Percentiles rank a stretch among this genome's conserved stretches.
phyloP scores from a whole-genome alignment of 2,113 vertebrate species.

The Gallinago undulata region DNA sequence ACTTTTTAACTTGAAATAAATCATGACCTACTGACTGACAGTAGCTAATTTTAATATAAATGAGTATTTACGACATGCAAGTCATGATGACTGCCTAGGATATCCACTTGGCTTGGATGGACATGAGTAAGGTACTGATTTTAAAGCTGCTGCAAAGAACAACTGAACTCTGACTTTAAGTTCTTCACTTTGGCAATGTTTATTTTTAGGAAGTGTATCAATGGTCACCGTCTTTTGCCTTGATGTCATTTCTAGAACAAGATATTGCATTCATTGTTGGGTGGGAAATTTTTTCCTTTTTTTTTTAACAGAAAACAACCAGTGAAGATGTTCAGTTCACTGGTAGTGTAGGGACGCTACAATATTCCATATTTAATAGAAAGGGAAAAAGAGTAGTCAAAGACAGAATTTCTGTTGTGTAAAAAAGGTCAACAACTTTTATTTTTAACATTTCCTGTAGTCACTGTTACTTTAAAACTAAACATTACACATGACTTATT shows the following conservation, averaged over 20 bases:
- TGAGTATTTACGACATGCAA: background rate
- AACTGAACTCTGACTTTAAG: background rate
- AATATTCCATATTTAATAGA: background rate
- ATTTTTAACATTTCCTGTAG: background rate
- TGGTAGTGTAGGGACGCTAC: accelerated
- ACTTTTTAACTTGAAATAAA: background rate
- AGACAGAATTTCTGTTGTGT: background rate
- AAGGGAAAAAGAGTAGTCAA: background rate
- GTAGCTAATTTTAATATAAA: background rate
- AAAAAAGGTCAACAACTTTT: background rate
- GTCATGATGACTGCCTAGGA: background rate
- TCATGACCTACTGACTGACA: background rate
- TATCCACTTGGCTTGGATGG: background rate
- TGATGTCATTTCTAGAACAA: background rate
- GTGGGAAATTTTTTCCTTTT: background rate
- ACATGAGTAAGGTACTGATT: background rate
- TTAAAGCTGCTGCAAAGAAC: background rate
- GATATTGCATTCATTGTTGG: background rate
- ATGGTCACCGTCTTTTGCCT: background rate
- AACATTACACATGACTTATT: background rate
- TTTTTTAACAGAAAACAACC: background rate
- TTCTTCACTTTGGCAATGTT: background rate
- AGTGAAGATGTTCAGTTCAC: background rate
- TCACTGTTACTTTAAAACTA: constrained; percentile 11
- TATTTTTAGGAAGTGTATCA: background rate